These are phyloP conservation scores for Neuroscelio doddi DNA, from an alignment of 2,888 invertebrate genomes.

Conservation along the genomic window DNA sequence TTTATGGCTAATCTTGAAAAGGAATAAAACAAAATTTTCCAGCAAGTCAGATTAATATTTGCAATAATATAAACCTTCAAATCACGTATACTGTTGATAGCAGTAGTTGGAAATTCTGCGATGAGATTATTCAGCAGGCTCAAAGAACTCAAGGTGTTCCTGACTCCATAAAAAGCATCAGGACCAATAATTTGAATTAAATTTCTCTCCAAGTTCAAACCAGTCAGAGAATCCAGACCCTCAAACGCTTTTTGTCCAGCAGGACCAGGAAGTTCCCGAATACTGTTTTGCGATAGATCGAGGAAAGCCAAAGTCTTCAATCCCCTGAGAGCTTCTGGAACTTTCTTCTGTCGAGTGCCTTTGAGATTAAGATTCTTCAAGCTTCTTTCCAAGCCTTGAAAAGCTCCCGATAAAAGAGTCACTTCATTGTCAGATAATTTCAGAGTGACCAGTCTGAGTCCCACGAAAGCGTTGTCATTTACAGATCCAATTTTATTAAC, in stretches of 20 bases:
- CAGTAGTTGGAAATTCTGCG: conserved; percentile 88
- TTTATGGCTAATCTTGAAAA: no score
- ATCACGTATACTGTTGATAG: conserved; percentile 84
- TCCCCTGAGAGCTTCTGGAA: conserved; percentile 86
- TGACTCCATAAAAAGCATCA: conserved; percentile 85
- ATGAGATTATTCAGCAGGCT: conserved; percentile 92
- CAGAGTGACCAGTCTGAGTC: conserved; percentile 84
- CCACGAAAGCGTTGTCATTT: conserved; percentile 83
- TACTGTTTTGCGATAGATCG: conserved; percentile 91
- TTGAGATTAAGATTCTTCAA: conserved; percentile 92
- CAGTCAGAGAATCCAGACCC: conserved; percentile 86
- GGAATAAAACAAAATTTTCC: no score
- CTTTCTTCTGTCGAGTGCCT: conserved; percentile 85
- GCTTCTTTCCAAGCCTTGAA: conserved; percentile 85
- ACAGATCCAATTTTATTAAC: conserved; percentile 84
- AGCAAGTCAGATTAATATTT: no score
- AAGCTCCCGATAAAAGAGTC: conserved; percentile 80
- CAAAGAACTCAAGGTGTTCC: conserved; percentile 87
- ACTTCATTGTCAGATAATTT: conserved; percentile 92
- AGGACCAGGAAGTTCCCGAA: conserved; percentile 84
- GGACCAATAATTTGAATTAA: conserved; percentile 84
- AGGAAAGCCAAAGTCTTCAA: conserved; percentile 87
- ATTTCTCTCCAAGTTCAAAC: conserved; percentile 91
- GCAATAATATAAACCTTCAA: no score
- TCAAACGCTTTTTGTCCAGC: conserved; percentile 81